phyloP scores from a whole-genome alignment of 1,140 invertebrate genomes.

The Mamestra configurata region DNA sequence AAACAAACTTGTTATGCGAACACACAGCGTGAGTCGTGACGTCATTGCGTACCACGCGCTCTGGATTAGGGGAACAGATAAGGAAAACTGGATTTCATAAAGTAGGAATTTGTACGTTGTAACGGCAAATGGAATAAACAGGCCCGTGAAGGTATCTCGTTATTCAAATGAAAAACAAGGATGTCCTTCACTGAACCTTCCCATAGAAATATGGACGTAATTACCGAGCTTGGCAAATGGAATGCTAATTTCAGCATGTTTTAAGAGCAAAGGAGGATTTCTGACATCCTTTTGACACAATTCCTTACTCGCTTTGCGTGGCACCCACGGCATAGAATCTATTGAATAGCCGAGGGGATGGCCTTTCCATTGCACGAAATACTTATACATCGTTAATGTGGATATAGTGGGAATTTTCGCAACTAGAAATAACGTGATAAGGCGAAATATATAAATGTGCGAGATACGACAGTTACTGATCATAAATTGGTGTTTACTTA shows the following conservation, averaged over 20 bases:
- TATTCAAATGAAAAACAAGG: background rate
- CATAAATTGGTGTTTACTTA: conserved; percentile 1
- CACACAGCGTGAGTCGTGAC: conserved; percentile 29
- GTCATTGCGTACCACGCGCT: conserved; percentile 35
- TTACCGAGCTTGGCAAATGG: background rate
- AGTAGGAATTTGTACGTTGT: conserved; percentile 32
- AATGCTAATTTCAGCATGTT: background rate
- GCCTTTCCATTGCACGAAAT: background rate
- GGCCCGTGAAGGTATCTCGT: background rate
- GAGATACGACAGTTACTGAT: background rate
- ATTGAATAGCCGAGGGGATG: background rate
- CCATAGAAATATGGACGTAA: background rate
- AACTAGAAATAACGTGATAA: conserved; percentile 18
- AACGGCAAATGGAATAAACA: conserved; percentile 22
- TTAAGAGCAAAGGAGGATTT: background rate
- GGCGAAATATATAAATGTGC: background rate
- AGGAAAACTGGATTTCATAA: conserved; percentile 42
- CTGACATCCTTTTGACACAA: background rate
- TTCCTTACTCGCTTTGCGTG: background rate
- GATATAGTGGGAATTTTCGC: background rate
- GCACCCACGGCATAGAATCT: background rate
- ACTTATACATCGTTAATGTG: background rate
- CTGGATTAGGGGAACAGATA: conserved; percentile 46
- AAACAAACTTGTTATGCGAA: conserved; percentile 42
- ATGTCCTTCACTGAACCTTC: background rate